Percentiles rank a stretch among this genome's conserved stretches.
Evolutionary conservation across 2,797 vertebrate species (phyloP).

Genomic region (Notamacropus eugenii): DNA sequence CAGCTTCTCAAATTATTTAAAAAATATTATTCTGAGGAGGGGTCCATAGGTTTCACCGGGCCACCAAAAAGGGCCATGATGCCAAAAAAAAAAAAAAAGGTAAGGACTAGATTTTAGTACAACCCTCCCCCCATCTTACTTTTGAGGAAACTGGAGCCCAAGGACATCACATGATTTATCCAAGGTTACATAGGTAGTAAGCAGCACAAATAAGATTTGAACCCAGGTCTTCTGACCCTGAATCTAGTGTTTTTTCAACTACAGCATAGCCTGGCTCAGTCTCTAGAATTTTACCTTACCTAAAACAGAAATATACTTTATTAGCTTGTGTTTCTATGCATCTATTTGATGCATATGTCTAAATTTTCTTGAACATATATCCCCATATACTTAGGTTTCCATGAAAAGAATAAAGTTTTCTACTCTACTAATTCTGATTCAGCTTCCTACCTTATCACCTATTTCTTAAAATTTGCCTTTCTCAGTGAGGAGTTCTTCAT

Average conservation of each 20-base stretch:
- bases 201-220: neutral
- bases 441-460: neutral
- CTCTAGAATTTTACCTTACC: neutral
- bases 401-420: conserved; percentile 9
- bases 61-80: neutral
- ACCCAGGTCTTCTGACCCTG: neutral
- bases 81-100: neutral
- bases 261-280: neutral
- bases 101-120: neutral
- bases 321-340: neutral
- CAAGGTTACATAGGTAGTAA: neutral
- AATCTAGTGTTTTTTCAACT: neutral
- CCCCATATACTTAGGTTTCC: neutral
- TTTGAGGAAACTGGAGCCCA: neutral
- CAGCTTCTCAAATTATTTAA: neutral
- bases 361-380: neutral
- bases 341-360: neutral
- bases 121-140: neutral
- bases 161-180: neutral
- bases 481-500: neutral
- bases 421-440: neutral
- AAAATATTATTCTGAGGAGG: neutral
- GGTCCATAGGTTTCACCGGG: neutral
- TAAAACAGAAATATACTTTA: neutral
- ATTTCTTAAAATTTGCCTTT: neutral